Base-by-base conservation (phyloP, 92 coral and sea anemone species). In the Epizoanthus stellaris region DNA sequence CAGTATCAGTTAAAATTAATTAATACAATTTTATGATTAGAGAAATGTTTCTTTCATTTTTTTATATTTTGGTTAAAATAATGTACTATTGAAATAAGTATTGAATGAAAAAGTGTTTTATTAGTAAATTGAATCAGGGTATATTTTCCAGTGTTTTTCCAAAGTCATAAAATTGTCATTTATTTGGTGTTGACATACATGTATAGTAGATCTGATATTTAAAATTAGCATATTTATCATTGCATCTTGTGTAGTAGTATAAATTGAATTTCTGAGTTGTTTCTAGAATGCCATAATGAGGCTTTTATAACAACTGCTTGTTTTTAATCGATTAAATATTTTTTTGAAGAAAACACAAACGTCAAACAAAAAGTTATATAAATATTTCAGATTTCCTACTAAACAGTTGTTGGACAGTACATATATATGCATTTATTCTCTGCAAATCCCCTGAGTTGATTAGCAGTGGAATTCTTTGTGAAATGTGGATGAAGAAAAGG, bases 141-240 rank as follows among this genome's bases (percentile, higher is more conserved):
- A 34, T 25, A 76, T 59, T 76, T 34, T 42, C 13, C 6, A 42
- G 16, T 9, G 42, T 42, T 49, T 20, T 8, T 16, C 43, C 2
- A 23, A 36, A 19, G 19, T 20, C 14, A 17, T 1, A 42, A 20
- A 19, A 34, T 21, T 70, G 21, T 79, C 65, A 21, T 79, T 62
- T 62, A 58, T 42, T 10, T 20, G 71, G 5, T 5, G 17, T 38
- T 8, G 61, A 61, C 20, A 19, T 42, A n/a, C n/a, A n/a, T n/a
- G n/a, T n/a, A 14, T 62, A 61, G 23, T 62, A 79, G 65, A 63
- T 13, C 12, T 79, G 83, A 40, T 70, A 42, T 12, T 19, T 45
- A 63, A 63, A 62, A 63, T 61, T 62, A 62, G 59, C 82, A 62
- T 77, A 38, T 62, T 61, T 42, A 58, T 45, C 83, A 42, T 54